Conservation (phyloP, 2,888 invertebrate species). For the Hipparchia semele region DNA sequence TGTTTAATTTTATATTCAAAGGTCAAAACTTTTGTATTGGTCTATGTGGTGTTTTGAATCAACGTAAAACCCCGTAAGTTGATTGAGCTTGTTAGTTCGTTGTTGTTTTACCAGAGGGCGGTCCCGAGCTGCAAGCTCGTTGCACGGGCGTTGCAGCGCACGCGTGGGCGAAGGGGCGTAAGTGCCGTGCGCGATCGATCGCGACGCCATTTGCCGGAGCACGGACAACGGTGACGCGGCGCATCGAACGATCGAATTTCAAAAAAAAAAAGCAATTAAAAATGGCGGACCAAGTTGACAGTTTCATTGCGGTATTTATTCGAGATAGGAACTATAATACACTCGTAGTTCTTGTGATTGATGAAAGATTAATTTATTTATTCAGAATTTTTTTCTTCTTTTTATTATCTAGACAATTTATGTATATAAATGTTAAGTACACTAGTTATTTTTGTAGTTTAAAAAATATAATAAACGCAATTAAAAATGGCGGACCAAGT, state of each 20-base stretch:
- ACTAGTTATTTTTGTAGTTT: too few relatives aligned
- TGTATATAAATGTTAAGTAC: too few relatives aligned
- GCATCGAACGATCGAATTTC: constrained; percentile 40
- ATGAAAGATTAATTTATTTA: too few relatives aligned
- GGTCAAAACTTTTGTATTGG: too few relatives aligned
- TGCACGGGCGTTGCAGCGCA: constrained; percentile 72
- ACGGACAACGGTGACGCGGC: constrained; percentile 48
- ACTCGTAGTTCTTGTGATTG: too few relatives aligned
- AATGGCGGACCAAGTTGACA: constrained; percentile 23
- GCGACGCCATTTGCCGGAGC: constrained; percentile 76
- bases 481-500: constrained; percentile 30
- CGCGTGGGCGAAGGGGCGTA: constrained; percentile 75
- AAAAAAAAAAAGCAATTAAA: constrained; percentile 31
- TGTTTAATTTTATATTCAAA: too few relatives aligned
- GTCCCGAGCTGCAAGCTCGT: constrained; percentile 41
- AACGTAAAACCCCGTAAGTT: constrained; percentile 11
- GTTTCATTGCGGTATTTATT: too few relatives aligned
- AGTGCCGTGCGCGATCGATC: constrained; percentile 61
- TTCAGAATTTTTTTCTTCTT: too few relatives aligned
- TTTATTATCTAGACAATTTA: too few relatives aligned
- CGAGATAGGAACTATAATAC: too few relatives aligned
- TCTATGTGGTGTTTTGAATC: too few relatives aligned
- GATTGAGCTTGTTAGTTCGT: constrained; percentile 22
- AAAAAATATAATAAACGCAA: not conserved
- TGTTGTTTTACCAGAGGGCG: constrained; percentile 39